A percentile compares a stretch with the other conserved stretches of the same genome.
Conservation (phyloP, 2,888 invertebrate species). For the Auanema sp. region DNA sequence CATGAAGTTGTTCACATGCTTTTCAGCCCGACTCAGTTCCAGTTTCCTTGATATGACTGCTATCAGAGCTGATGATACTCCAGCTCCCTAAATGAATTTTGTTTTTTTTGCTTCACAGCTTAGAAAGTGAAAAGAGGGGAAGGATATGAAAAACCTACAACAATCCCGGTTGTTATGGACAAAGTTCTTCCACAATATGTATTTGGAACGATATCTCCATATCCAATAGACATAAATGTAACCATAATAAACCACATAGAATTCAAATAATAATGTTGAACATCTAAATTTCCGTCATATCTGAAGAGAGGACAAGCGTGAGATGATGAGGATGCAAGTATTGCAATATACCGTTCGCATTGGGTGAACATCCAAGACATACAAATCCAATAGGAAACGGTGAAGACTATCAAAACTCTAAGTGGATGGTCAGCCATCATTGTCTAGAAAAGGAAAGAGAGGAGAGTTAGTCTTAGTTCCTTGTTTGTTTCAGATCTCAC, state of each 20-base stretch:
- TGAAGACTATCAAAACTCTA: conserved; percentile 90
- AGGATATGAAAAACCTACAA: conserved; percentile 79
- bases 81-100: conserved; percentile 80
- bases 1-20: conserved; percentile 99
- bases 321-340: too few relatives aligned
- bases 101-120: neutral
- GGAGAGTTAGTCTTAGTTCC: too few relatives aligned
- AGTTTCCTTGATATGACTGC: conserved; percentile 98
- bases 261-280: conserved; percentile 63
- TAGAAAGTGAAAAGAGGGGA: neutral
- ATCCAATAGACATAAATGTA: conserved; percentile 99
- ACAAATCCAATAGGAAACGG: conserved; percentile 99
- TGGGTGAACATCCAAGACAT: conserved; percentile 96
- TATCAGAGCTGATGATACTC: conserved; percentile 96
- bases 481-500: neutral
- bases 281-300: conserved; percentile 46
- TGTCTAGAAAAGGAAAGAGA: too few relatives aligned
- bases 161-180: conserved; percentile 98
- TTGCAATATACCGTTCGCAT: conserved; percentile 98
- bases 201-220: conserved; percentile 79
- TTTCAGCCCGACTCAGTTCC: conserved; percentile 93
- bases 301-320: too few relatives aligned
- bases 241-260: conserved; percentile 65
- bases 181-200: conserved; percentile 99
- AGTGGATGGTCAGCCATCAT: conserved; percentile 99